Base-by-base conservation (phyloP, 2,888 invertebrate species). In the Eudemis profundana region DNA sequence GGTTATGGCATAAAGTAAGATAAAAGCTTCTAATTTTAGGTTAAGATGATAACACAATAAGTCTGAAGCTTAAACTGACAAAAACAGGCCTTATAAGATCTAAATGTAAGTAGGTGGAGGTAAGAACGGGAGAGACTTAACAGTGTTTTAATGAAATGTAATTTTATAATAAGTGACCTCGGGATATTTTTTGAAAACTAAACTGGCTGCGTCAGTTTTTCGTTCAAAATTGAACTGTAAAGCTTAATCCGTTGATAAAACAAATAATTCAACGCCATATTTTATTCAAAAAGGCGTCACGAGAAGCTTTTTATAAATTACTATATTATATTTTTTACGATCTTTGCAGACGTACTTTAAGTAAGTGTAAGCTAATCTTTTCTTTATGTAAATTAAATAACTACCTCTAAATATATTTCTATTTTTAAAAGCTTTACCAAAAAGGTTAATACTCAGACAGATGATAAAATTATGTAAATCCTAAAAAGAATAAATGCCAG, bases 11-110 rank as follows among this genome's bases (percentile, higher is more conserved):
- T 56, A 56, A 44, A 44, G 42, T 33, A 7, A 56, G 29, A 44
- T 44, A 57, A 57, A 46, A 57, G 33, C n/a, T 33, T 29, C 17
- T 56, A 44, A 19, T 44, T 56, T n/a, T 10, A 27, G 54, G 19
- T 44, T 46, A 17, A 1, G 29, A 7, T 57, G 15, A 21, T 33
- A 44, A 57, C 8, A 19, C 17, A 12, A n/a, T 1, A 42, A 23
- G 8, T 19, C n/a, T 7, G 33, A 40, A 42, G 15, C 15, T 42
- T 42, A 5, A 42, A 10, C 19, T 42, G 4, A 33, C 33, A 33
- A 33, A 33, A 33, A 4, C 33, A 8, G 0, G 12, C 33, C 33
- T 33, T 33, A 33, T 8, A 33, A 33, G 33, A 33, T 33, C 10
- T 33, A n/a, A n/a, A n/a, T n/a, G 5, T 8, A 8, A 33, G 8